These are phyloP conservation scores for Nymphicus hollandicus DNA, from an alignment of 2,113 vertebrate genomes.

Conservation along the genomic window DNA sequence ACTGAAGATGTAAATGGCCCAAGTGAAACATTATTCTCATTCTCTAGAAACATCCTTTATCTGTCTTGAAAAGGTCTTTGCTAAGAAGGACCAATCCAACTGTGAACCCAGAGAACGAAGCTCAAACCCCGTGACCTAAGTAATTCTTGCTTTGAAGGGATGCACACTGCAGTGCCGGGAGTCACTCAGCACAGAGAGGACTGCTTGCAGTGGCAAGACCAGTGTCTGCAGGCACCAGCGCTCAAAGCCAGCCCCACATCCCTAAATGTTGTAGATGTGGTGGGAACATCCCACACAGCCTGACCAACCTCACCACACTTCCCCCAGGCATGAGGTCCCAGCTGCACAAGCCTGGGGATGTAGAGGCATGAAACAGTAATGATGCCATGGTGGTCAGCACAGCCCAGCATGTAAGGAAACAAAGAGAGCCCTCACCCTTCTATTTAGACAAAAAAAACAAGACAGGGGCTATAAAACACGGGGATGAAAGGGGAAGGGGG, in stretches of 20 bases:
- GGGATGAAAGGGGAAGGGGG: background rate
- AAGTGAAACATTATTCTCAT: background rate
- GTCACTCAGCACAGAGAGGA: background rate
- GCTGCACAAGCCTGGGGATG: accelerated
- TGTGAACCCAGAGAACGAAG: background rate
- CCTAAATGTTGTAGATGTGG: accelerated
- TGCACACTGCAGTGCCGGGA: background rate
- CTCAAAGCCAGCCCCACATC: background rate
- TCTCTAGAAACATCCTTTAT: background rate
- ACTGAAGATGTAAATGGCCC: accelerated
- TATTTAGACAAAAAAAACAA: background rate
- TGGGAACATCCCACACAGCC: background rate
- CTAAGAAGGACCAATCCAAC: background rate
- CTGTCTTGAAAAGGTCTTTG: background rate
- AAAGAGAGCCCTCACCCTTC: background rate
- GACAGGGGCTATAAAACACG: background rate
- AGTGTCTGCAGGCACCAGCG: accelerated
- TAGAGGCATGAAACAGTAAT: accelerated
- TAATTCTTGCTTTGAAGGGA: background rate
- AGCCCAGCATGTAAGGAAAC: background rate
- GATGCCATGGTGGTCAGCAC: background rate
- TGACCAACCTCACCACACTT: background rate
- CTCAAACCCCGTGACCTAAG: background rate
- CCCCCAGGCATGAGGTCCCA: background rate
- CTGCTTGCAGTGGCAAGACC: background rate